Percentiles rank a stretch among this genome's conserved stretches.
These are phyloP conservation scores for Coenonympha arcania DNA, from an alignment of 2,888 invertebrate genomes.

Conservation along the genomic window DNA sequence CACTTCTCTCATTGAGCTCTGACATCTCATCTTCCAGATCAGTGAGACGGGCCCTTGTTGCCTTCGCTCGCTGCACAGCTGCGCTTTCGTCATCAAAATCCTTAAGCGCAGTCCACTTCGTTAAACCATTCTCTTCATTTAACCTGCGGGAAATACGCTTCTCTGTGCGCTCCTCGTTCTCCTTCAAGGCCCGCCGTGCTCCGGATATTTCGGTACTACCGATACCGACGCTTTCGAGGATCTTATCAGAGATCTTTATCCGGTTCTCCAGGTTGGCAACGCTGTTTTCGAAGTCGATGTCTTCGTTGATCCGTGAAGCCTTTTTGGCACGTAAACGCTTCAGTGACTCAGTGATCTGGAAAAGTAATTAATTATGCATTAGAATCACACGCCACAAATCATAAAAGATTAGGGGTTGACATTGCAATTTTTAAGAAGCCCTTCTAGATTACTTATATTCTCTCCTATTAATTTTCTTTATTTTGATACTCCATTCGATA, in stretches of 20 bases:
- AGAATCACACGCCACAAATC: too few relatives aligned
- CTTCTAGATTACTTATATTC: too few relatives aligned
- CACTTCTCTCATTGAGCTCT: slow-evolving; percentile 78
- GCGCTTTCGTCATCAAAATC: slow-evolving; percentile 67
- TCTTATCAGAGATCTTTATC: slow-evolving; percentile 77
- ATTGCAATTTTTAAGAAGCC: too few relatives aligned
- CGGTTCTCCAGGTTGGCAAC: slow-evolving; percentile 74
- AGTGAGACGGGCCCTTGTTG: slow-evolving; percentile 77
- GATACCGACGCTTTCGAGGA: slow-evolving; percentile 77
- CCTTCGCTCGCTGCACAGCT: slow-evolving; percentile 78
- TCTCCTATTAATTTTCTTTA: too few relatives aligned
- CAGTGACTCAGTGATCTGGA: slow-evolving; percentile 75
- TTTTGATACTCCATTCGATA: too few relatives aligned
- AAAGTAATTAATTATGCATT: slow-evolving; percentile 20
- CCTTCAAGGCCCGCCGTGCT: slow-evolving; percentile 62
- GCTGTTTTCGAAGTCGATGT: slow-evolving; percentile 77
- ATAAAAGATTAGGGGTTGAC: too few relatives aligned
- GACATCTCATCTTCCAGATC: slow-evolving; percentile 85
- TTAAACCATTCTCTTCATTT: slow-evolving; percentile 62
- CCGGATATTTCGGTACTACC: slow-evolving; percentile 71
- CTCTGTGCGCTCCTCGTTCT: slow-evolving; percentile 67
- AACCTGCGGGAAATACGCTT: slow-evolving; percentile 63
- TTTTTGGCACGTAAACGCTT: slow-evolving; percentile 77
- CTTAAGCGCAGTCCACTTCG: slow-evolving; percentile 78
- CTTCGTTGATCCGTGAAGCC: slow-evolving; percentile 74